A percentile compares a stretch with the other conserved stretches of the same genome.
Evolutionary conservation across 1,140 invertebrate species (phyloP).

Genomic region (Melanaphis sacchari): DNA sequence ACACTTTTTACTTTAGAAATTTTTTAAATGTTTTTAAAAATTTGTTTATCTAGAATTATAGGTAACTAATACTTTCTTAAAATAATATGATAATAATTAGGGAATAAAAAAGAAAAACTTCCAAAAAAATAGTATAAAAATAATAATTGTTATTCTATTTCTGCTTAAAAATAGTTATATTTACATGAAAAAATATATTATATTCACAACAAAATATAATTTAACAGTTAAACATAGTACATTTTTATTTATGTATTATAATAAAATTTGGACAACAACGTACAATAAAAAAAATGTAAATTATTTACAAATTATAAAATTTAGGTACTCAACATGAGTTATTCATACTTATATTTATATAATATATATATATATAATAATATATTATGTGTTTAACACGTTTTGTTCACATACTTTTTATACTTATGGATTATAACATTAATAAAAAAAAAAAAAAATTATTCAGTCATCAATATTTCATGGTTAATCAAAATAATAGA

Average conservation of each 20-base stretch:
- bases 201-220: neutral
- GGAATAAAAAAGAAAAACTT: neutral
- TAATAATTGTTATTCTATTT: conserved; percentile 40
- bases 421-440: neutral
- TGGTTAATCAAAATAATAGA: conserved; percentile 33
- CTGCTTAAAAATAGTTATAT: neutral
- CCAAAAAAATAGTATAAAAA: conserved; percentile 23
- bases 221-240: conserved; percentile 5
- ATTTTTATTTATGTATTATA: neutral
- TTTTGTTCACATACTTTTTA: conserved; percentile 18
- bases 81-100: neutral
- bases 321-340: conserved; percentile 40
- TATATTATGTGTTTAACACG: neutral
- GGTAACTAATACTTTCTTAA: neutral
- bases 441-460: conserved; percentile 32
- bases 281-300: neutral
- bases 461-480: conserved; percentile 29
- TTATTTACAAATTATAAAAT: conserved; percentile 25
- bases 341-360: neutral
- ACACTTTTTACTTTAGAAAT: neutral
- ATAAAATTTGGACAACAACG: conserved; percentile 42
- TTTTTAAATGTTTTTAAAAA: neutral
- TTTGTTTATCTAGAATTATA: neutral
- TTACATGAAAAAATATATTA: conserved; percentile 17
- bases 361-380: too few species aligned